phyloP scores from a whole-genome alignment of 1,140 invertebrate species.

The Myzus persicae region DNA sequence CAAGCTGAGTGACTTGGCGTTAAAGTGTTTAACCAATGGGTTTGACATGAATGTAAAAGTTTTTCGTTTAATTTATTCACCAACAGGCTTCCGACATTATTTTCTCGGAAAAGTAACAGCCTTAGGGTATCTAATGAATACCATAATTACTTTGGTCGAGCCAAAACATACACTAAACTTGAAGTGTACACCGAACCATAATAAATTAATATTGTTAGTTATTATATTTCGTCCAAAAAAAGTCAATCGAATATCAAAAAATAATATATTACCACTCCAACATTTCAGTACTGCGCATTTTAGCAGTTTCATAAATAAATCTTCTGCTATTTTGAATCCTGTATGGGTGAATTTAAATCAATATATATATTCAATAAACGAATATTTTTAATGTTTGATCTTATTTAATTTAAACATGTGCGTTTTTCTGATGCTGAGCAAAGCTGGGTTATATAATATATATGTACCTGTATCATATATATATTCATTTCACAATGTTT shows the following conservation, averaged over 20 bases:
- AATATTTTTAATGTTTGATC: background rate
- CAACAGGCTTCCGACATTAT: background rate
- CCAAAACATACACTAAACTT: background rate
- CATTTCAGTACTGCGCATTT: background rate
- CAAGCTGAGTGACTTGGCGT: background rate
- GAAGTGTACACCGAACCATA: background rate
- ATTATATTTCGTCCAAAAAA: background rate
- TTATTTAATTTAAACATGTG: background rate
- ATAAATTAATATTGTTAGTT: background rate
- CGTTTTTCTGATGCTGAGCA: too few species aligned
- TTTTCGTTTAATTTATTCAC: slow-evolving; percentile 16
- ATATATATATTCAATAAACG: background rate
- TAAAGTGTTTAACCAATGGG: background rate
- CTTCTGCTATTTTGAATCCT: background rate
- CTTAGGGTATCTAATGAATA: background rate
- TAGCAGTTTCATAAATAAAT: background rate
- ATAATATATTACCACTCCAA: background rate
- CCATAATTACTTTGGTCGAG: slow-evolving; percentile 10
- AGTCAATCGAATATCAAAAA: background rate
- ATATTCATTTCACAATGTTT: background rate
- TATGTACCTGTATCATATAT: too few species aligned
- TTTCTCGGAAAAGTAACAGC: background rate
- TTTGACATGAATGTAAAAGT: slow-evolving; percentile 10
- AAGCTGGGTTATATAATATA: background rate
- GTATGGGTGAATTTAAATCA: background rate